Base-by-base conservation (phyloP, 2,113 vertebrate species). In the Callocephalon fimbriatum region DNA sequence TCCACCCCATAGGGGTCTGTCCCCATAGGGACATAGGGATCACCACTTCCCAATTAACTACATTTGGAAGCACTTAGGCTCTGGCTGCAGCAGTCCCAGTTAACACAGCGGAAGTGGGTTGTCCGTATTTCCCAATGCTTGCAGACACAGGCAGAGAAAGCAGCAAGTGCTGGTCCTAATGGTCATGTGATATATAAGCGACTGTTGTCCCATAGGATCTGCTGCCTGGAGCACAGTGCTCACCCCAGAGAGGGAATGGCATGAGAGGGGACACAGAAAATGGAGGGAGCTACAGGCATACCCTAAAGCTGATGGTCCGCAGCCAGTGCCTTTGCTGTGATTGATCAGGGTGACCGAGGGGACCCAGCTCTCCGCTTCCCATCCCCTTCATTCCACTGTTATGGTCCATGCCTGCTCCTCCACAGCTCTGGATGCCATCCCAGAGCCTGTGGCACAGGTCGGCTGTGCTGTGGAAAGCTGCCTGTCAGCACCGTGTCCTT, bases 401-500 rank as follows among this genome's bases (percentile, higher is more conserved):
- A 2, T 0, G 3, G 31, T 16, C 29, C 1, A 0, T 4, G 3
- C 27, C 51, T 58, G 40, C 74, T 37, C 29, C 23, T 18, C 37
- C 1, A 3, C 48, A 27, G 63, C 54, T 44, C 63, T 10, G 73
- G 61, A 9, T 32, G 66, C 26, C 1, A 1, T 15, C 27, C 22
- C 2, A 4, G 66, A 88, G 87, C 72, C 77, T 18, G 0, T 0
- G 37, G 62, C 42, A 1, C 0, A 12, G 76, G 6, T 27, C 15
- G 1, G 78, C 70, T 38, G 63, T 67, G 48, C 71, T 75, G 42
- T 0, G 1, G 45, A 62, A 82, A 70, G 22, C 35, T 3, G 17
- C 79, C 81, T 95, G 86, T 92, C 96, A 95, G 80, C 83, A 0
- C 72, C 5, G 3, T 2, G 95, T 80, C 96, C 96, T 97, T 97